phyloP scores from a whole-genome alignment of 2,797 vertebrate species.

The Decapterus maruadsi region DNA sequence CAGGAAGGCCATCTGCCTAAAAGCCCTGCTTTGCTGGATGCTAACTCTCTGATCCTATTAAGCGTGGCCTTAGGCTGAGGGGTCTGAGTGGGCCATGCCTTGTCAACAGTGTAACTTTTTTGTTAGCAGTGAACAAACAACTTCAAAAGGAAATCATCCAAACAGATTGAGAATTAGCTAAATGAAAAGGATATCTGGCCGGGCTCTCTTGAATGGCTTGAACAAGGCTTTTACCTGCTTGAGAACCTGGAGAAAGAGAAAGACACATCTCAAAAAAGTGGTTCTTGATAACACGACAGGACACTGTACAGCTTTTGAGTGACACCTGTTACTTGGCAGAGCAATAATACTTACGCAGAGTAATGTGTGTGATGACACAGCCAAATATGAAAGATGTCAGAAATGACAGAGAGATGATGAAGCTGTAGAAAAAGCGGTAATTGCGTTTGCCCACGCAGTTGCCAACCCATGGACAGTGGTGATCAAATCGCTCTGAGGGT shows the following conservation, averaged over 20 bases:
- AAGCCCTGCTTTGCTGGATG: constrained; percentile 44
- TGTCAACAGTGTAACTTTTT: constrained; percentile 42
- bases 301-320: background rate
- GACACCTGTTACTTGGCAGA: background rate
- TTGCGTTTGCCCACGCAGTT: constrained; percentile 98
- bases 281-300: background rate
- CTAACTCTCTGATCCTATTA: constrained; percentile 73
- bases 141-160: constrained; percentile 7
- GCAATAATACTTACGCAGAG: constrained; percentile 88
- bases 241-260: constrained; percentile 85
- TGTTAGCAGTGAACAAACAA: background rate
- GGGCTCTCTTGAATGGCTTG: constrained; percentile 92
- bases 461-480: constrained; percentile 98
- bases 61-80: constrained; percentile 50
- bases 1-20: constrained; percentile 56
- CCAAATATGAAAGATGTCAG: constrained; percentile 97
- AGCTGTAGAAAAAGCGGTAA: constrained; percentile 97
- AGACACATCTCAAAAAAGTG: background rate
- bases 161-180: background rate
- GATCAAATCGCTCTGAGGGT: constrained; percentile 93
- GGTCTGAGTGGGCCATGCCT: constrained; percentile 38
- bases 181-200: constrained; percentile 95
- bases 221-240: constrained; percentile 86
- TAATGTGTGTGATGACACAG: constrained; percentile 95
- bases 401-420: constrained; percentile 96